Base-by-base conservation (phyloP, 2,888 invertebrate species). In the Drosophila macrospina region DNA sequence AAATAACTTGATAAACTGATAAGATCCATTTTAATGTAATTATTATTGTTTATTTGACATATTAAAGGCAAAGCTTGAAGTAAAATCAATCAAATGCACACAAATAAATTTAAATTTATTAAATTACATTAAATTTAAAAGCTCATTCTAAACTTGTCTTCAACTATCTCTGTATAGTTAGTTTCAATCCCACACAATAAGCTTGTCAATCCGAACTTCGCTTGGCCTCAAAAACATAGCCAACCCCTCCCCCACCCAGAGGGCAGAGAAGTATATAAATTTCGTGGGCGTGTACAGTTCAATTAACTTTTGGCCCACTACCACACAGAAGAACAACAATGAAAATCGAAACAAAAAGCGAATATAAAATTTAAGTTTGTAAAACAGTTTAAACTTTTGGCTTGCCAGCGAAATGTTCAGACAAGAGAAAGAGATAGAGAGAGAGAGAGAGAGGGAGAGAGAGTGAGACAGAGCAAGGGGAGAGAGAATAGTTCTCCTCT, bases 371-470 rank as follows among this genome's bases (percentile, higher is more conserved):
- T 59, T 37, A 83, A 76, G 66, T 83, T 80, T 69, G 63, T 63
- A 59, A 80, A 80, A 80, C 66, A 69, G 75, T 74, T 81, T 80
- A 72, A 80, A 84, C 81, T 80, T 74, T 83, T 71, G 48, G 84
- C 80, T 73, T 79, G 78, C 75, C 67, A 78, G 60, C 70, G 59
- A 73, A 44, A 44, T 66, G 69, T 74, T 74, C 69, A 80, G 84
- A 74, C 78, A 57, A 63, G 16, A 20, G 0, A 16, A 6, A 16
- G 47, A 10, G 34, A 20, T 6, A 6, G 32, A 16, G 48, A 57
- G 8, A 11, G 42, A 15, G 28, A 13, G 1, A 8, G 28, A 20
- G 10, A n/a, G n/a, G n/a, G n/a, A 20, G 7, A 6, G 32, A 16
- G 48, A 57, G 8, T n/a, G 42, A 15, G 28, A 13, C 3, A 8